A percentile compares a stretch with the other conserved stretches of the same genome.
phyloP scores from a whole-genome alignment of 2,888 invertebrate genomes.

The Thymelicus lineola region DNA sequence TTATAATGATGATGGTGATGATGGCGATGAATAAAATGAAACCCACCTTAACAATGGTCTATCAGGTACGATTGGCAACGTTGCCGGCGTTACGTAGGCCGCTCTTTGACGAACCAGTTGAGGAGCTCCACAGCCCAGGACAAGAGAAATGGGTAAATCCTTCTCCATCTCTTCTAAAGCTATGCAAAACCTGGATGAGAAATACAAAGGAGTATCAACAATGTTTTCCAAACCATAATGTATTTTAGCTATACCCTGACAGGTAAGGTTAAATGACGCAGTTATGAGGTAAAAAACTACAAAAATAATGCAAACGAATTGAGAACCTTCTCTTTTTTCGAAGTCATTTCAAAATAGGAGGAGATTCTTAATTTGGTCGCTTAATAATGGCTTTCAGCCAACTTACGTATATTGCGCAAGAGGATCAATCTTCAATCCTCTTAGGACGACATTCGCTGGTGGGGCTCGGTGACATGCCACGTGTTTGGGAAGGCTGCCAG shows the following conservation, averaged over 20 bases:
- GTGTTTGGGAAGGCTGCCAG: conserved; percentile 69
- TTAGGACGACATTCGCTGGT: conserved; percentile 68
- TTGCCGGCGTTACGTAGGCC: conserved; percentile 61
- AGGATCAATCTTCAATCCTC: conserved; percentile 74
- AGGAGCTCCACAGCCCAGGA: conserved; percentile 83
- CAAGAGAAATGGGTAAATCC: conserved; percentile 85
- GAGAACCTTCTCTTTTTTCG: too few species aligned
- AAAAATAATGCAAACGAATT: too few species aligned
- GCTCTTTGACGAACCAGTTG: conserved; percentile 66
- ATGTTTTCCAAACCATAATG: background rate
- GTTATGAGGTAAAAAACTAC: too few species aligned
- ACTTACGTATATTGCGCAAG: conserved; percentile 73
- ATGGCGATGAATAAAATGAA: too few species aligned
- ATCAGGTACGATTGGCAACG: conserved; percentile 60
- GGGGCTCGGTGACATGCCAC: conserved; percentile 75
- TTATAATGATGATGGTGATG: too few species aligned
- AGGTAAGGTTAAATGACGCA: too few species aligned
- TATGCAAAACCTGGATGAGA: conserved; percentile 84
- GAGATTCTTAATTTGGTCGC: too few species aligned
- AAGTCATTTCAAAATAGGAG: too few species aligned
- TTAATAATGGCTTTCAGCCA: conserved; percentile 32
- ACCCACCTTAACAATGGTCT: conserved; percentile 39
- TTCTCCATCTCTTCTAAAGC: conserved; percentile 87
- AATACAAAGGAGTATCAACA: conserved; percentile 31
- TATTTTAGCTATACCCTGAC: too few species aligned